Evolutionary conservation across 2,888 invertebrate species (phyloP).

Genomic region (Carpatolechia fugitivella): DNA sequence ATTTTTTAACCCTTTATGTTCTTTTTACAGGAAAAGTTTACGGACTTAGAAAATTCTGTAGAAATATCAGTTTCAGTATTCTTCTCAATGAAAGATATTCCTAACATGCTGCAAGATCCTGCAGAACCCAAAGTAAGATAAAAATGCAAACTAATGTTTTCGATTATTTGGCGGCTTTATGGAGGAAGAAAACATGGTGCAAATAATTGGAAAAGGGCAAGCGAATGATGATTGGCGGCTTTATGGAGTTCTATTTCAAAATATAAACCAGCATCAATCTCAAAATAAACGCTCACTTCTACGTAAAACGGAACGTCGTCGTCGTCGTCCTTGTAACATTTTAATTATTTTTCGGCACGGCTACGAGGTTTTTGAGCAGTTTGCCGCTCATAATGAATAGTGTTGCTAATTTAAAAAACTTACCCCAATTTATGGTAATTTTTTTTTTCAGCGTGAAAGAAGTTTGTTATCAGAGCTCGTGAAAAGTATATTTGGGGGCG

Average conservation of each 20-base stretch:
- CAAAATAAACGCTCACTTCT: too few relatives aligned
- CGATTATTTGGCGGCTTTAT: too few relatives aligned
- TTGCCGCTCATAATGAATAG: background rate
- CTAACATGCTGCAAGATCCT: slow-evolving; percentile 73
- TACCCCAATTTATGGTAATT: slow-evolving; percentile 3
- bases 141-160: too few relatives aligned
- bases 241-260: too few relatives aligned
- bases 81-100: slow-evolving; percentile 75
- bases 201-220: too few relatives aligned
- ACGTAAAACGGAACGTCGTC: too few relatives aligned
- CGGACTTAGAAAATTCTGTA: slow-evolving; percentile 67
- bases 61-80: slow-evolving; percentile 74
- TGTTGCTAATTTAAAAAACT: background rate
- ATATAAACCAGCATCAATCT: too few relatives aligned
- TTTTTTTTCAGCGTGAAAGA: slow-evolving; percentile 44
- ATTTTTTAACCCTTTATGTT: slow-evolving; percentile 4
- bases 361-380: slow-evolving; percentile 1
- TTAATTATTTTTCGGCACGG: slow-evolving; percentile 1
- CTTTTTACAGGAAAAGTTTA: slow-evolving; percentile 65
- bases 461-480: slow-evolving; percentile 52
- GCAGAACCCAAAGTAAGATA: slow-evolving; percentile 68
- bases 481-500: slow-evolving; percentile 48
- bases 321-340: too few relatives aligned
- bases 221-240: too few relatives aligned
- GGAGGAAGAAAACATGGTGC: too few relatives aligned